Base-by-base conservation (phyloP, 1,140 invertebrate genomes). In the Microvelia longipes region DNA sequence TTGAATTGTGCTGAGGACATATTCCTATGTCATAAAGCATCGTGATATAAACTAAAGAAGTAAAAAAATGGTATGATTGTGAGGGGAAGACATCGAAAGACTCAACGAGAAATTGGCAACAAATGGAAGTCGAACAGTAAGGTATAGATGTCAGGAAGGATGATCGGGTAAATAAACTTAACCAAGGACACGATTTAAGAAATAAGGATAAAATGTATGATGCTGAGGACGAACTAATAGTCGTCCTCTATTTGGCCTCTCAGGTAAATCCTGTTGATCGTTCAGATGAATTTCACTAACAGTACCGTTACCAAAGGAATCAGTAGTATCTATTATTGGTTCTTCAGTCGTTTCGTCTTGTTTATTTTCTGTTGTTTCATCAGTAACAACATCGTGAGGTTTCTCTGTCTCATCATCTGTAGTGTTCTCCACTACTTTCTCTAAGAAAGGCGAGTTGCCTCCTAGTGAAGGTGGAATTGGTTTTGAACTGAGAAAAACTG, bases 141-240 rank as follows among this genome's bases (percentile, higher is more conserved):
- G 28, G 24, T 24, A 28, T 50, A 50, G 19, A 11, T 50, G 28
- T 62, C 1, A 24, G 50, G 28, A 2, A 62, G 35, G 35, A 50
- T n/a, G n/a, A n/a, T 11, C 5, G 35, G 35, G 35, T 50, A 50
- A 19, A 19, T 50, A 50, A 19, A 26, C 61, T 81, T 77, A 82
- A 68, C 81, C 81, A 66, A 82, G 72, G 29, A 82, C 80, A 73
- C 81, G 75, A 67, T 80, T 81, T 64, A 82, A 79, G 69, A 81
- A 81, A 69, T 81, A 81, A n/a, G 81, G 80, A 73, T 81, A 81
- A 72, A 80, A 81, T 0, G 79, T 77, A 68, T 79, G 78, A 35
- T 78, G 75, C 67, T 79, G 77, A 2, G 79, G 77, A 35, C 76
- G 76, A 13, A 78, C 78, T 24, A 81, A 73, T 61, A 77, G 74